Percentiles rank a stretch among this genome's conserved stretches.
Conservation (phyloP, 2,113 vertebrate genomes). For the Motacilla tschutschensis region DNA sequence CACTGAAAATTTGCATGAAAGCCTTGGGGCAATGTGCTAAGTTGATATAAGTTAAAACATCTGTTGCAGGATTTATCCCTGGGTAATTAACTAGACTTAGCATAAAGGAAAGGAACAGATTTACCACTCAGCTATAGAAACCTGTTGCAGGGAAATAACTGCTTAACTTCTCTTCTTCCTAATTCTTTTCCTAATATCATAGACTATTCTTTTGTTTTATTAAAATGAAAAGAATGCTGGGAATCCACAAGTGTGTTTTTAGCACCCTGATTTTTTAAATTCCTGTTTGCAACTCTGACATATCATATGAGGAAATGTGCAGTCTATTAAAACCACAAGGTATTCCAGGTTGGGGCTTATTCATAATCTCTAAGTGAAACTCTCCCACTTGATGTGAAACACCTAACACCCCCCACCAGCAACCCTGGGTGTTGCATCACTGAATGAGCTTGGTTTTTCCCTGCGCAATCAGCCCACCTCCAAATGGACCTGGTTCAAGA, state of each 20-base stretch:
- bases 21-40: not conserved
- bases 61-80: not conserved
- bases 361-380: not conserved
- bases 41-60: not conserved
- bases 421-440: not conserved
- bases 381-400: not conserved
- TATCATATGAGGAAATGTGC: not conserved
- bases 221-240: not conserved
- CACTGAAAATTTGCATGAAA: constrained; percentile 27
- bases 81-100: not conserved
- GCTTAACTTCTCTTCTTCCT: not conserved
- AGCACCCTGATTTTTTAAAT: not conserved
- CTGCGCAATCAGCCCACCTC: not conserved
- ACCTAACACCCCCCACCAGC: not conserved
- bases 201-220: not conserved
- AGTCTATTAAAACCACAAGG: not conserved
- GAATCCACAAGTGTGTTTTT: not conserved
- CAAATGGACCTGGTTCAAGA: not conserved
- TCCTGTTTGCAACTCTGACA: not conserved
- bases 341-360: not conserved
- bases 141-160: not conserved
- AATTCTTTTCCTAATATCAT: not conserved
- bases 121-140: not conserved
- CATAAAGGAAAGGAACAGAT: not conserved
- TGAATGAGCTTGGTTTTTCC: not conserved